A percentile compares a stretch with the other conserved stretches of the same genome.
phyloP scores from a whole-genome alignment of 1,140 invertebrate species.

The Drosophila ercepeae region DNA sequence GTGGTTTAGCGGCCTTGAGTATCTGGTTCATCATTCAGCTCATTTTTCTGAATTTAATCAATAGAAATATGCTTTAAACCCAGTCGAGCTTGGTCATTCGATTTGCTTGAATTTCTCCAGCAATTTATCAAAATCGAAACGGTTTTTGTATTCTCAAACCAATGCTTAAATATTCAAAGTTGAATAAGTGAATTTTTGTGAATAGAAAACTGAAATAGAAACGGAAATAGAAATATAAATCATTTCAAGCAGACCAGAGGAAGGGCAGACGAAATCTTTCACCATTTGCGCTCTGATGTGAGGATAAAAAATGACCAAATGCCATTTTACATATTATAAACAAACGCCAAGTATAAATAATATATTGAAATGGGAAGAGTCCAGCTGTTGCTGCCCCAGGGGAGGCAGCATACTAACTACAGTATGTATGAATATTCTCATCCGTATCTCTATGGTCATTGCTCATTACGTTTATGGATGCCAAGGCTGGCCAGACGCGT shows the following conservation, averaged over 20 bases:
- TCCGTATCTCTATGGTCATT: constrained; percentile 23
- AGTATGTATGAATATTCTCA: constrained; percentile 8
- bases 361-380: constrained; percentile 15
- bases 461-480: constrained; percentile 33
- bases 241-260: not conserved
- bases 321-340: constrained; percentile 25
- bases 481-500: constrained; percentile 31
- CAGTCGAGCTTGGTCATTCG: not conserved
- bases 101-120: not conserved
- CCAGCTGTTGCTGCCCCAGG: constrained; percentile 10
- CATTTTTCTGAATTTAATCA: not conserved
- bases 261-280: constrained; percentile 4
- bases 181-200: not conserved
- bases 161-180: not conserved
- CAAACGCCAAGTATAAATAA: constrained; percentile 13
- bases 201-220: not conserved
- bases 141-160: not conserved
- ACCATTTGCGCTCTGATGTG: not conserved
- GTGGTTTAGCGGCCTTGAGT: not conserved
- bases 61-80: not conserved
- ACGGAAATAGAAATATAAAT: constrained; percentile 2
- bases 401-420: not conserved
- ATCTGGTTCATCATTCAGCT: not conserved
- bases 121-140: not conserved
- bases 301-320: constrained; percentile 25